Conservation (phyloP, 2,888 invertebrate genomes). For the Drosophila neutralis region DNA sequence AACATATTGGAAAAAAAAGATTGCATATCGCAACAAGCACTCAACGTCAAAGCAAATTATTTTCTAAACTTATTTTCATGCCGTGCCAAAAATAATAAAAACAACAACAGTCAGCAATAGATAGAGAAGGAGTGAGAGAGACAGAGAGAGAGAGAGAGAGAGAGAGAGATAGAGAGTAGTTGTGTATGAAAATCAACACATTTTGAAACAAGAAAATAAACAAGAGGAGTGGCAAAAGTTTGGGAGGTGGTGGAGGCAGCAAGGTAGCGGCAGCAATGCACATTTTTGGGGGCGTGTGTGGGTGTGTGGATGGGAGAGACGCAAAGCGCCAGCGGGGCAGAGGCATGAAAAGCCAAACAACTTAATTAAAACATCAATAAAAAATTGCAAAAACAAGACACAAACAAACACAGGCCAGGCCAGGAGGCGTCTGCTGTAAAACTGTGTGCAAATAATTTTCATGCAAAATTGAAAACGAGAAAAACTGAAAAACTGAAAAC, state of each 20-base stretch:
- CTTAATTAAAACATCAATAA: constrained; percentile 80
- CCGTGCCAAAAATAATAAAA: constrained; percentile 80
- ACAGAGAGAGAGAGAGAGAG: not conserved
- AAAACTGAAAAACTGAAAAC: constrained; percentile 38
- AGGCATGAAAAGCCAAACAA: constrained; percentile 59
- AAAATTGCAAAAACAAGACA: constrained; percentile 69
- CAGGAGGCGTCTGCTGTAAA: constrained; percentile 43
- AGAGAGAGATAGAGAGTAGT: not conserved
- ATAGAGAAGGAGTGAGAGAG: not conserved
- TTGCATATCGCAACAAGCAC: constrained; percentile 77
- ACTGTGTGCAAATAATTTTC: constrained; percentile 56
- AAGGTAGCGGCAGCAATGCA: constrained; percentile 10
- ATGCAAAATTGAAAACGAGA: constrained; percentile 58
- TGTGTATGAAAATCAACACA: constrained; percentile 43
- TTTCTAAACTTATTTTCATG: constrained; percentile 79
- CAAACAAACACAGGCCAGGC: constrained; percentile 13
- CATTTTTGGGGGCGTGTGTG: constrained; percentile 13
- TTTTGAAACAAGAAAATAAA: constrained; percentile 31
- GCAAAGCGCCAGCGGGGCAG: not conserved
- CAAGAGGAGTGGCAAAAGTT: constrained; percentile 11
- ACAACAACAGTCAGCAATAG: constrained; percentile 33
- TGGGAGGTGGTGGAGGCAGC: not conserved
- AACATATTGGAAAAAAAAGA: constrained; percentile 19
- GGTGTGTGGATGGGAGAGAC: not conserved
- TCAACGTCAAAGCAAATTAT: constrained; percentile 79